Percentiles rank a stretch among this genome's conserved stretches.
These are phyloP conservation scores for Tribolium madens DNA, from an alignment of 1,140 invertebrate species.

Conservation along the genomic window DNA sequence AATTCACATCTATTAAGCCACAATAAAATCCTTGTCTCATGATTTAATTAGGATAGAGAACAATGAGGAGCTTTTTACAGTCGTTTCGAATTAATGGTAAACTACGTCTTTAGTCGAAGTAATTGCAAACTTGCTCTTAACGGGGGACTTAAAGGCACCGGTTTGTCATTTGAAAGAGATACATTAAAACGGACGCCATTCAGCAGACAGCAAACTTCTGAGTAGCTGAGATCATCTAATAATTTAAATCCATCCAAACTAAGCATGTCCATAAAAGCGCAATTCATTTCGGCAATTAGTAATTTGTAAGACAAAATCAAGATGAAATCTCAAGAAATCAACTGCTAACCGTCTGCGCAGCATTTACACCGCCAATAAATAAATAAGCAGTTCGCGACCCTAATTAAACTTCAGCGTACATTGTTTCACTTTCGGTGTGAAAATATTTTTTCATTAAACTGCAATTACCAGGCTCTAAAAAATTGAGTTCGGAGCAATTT, in stretches of 20 bases:
- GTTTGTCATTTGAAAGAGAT: conserved; percentile 34
- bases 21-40: conserved; percentile 26
- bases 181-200: conserved; percentile 35
- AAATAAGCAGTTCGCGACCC: conserved; percentile 8
- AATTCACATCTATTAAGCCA: conserved; percentile 21
- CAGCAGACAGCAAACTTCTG: conserved; percentile 18
- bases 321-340: conserved; percentile 6
- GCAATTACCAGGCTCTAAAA: conserved; percentile 35
- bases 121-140: conserved; percentile 31
- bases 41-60: conserved; percentile 22
- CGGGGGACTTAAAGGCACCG: conserved; percentile 16
- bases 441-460: conserved; percentile 44
- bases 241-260: conserved; percentile 6
- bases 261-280: conserved; percentile 27
- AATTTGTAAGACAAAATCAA: neutral
- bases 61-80: conserved; percentile 9
- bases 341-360: conserved; percentile 3
- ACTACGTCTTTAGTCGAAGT: conserved; percentile 32
- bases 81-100: conserved; percentile 17
- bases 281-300: conserved; percentile 7
- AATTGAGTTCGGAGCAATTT: conserved; percentile 23
- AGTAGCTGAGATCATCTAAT: conserved; percentile 31
- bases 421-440: conserved; percentile 29
- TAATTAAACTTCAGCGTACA: conserved; percentile 7
- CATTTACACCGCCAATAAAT: conserved; percentile 28